Base-by-base conservation (phyloP, 2,797 vertebrate species). In the Notolepis coatsorum region DNA sequence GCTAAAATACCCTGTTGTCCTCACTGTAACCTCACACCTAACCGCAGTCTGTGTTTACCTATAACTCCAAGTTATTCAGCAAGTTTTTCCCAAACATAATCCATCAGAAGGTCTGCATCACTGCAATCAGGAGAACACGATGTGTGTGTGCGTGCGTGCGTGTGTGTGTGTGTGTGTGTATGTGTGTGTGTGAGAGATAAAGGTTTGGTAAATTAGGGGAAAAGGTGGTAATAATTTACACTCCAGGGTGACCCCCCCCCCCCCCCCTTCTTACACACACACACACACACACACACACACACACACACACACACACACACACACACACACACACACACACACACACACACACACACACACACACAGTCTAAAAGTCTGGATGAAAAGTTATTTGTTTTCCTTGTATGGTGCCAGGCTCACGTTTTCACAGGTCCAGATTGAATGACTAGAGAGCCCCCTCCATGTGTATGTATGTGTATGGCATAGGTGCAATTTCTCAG, bases 211-310 rank as follows among this genome's bases (percentile, higher is more conserved):
- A 37, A n/a, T 3, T 12, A 37, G 33, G 3, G 33, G 12, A 10
- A 10, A 10, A 37, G 33, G n/a, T n/a, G n/a, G 33, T 37, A 10
- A 37, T 37, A 12, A 37, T 2, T 12, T n/a, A 37, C 12, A n/a
- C 71, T 75, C 38, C 64, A 61, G 67, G 35, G 39, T 61, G 63
- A 79, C 71, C 53, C 53, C 52, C 70, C 59, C 66, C 12, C 1
- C 45, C 2, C 17, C 17, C 30, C 54, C 5, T 4, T 4, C 37
- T 25, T 0, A 13, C 37, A 47, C 30, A 35, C 41, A 47, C 30
- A 17, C 9, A 9, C n/a, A 27, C 33, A 54, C 35, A 23, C 35
- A 27, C 23, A 54, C 23, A 48, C 23, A 47, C 23, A 47, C 45
- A 47, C 45, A 47, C 38, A 15, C 7, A 17, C 38, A 41, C 38